phyloP scores from a whole-genome alignment of 2,888 invertebrate species.

The Odontocolon sp. region DNA sequence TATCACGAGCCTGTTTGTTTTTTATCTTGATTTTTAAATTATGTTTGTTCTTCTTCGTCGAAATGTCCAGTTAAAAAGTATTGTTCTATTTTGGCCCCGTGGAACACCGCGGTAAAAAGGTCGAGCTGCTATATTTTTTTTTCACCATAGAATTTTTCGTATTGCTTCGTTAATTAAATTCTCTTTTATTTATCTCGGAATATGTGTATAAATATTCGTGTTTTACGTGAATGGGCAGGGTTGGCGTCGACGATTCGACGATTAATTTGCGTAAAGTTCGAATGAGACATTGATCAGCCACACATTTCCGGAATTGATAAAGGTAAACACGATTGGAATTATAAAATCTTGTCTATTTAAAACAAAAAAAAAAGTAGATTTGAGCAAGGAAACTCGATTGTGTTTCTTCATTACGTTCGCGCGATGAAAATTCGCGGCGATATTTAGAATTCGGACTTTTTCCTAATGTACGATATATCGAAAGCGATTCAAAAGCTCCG shows the following conservation, averaged over 20 bases:
- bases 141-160: slow-evolving; percentile 16
- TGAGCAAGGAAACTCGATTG: slow-evolving; percentile 21
- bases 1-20: slow-evolving; percentile 21
- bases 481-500: no score
- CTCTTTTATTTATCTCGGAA: background rate
- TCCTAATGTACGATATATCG: no score
- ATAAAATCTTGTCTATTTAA: slow-evolving; percentile 3
- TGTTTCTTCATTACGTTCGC: slow-evolving; percentile 1
- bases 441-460: background rate
- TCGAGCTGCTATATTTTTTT: slow-evolving; percentile 18
- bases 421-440: background rate
- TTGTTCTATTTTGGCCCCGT: slow-evolving; percentile 59
- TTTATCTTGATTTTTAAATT: slow-evolving; percentile 8
- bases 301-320: slow-evolving; percentile 11
- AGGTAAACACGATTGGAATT: slow-evolving; percentile 31
- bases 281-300: background rate
- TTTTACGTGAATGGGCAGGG: background rate
- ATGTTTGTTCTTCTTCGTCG: slow-evolving; percentile 1
- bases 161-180: background rate
- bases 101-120: slow-evolving; percentile 40
- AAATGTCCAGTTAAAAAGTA: slow-evolving; percentile 41
- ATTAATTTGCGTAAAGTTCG: background rate
- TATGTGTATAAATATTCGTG: background rate
- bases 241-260: background rate
- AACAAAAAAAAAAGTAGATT: slow-evolving; percentile 2